Percentiles rank a stretch among this genome's conserved stretches.
Conservation (phyloP, 2,113 vertebrate genomes). For the Hemiprocne comata region DNA sequence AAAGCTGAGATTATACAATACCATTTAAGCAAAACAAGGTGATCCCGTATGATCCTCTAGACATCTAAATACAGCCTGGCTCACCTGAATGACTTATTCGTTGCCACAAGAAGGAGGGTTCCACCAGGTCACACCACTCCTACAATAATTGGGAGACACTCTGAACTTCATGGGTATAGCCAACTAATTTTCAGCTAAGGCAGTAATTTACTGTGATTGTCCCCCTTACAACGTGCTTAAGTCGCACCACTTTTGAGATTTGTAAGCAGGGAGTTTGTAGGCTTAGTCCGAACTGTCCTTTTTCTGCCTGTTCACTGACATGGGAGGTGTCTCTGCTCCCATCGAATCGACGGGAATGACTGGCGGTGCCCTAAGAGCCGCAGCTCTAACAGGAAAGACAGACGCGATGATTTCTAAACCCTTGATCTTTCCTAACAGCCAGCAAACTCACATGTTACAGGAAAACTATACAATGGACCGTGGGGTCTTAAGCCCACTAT, state of each 20-base stretch:
- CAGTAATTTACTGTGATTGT: background rate
- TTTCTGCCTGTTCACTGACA: background rate
- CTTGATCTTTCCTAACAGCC: background rate
- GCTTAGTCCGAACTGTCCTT: background rate
- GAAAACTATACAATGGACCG: fast-evolving
- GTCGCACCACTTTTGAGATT: background rate
- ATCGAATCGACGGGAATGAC: background rate
- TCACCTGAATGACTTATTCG: background rate
- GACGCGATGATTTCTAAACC: background rate
- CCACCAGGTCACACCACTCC: background rate
- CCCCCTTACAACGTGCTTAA: background rate
- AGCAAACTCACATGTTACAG: background rate
- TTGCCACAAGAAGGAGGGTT: background rate
- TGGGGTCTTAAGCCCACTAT: background rate
- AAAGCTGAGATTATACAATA: background rate
- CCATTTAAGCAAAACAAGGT: background rate
- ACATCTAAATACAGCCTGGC: background rate
- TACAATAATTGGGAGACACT: background rate
- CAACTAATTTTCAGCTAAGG: background rate
- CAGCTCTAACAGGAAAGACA: background rate
- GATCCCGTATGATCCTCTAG: background rate
- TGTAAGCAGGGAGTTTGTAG: background rate
- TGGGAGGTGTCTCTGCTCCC: background rate
- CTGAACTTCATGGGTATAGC: background rate
- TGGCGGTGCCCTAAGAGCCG: fast-evolving